These are phyloP conservation scores for Caenorhabditis sp. DNA, from an alignment of 2,888 invertebrate genomes.

Conservation along the genomic window DNA sequence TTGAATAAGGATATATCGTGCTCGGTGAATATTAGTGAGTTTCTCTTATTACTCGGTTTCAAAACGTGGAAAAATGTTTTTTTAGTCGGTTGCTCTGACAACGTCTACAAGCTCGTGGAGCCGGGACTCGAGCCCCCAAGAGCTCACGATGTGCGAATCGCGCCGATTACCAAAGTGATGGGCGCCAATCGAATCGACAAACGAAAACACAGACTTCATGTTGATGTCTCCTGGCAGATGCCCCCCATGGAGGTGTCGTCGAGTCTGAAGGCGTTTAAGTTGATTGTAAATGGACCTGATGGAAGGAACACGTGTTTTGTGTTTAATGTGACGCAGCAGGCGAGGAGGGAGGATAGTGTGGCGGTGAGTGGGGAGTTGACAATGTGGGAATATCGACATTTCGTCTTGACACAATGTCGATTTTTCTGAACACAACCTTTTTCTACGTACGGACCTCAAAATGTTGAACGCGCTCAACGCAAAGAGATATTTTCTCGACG, in stretches of 20 bases:
- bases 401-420: too few species aligned
- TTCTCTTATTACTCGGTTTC: too few species aligned
- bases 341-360: slow-evolving; percentile 61
- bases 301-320: slow-evolving; percentile 77
- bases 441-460: too few species aligned
- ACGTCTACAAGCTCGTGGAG: slow-evolving; percentile 54
- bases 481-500: too few species aligned
- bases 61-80: too few species aligned
- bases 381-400: too few species aligned
- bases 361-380: slow-evolving; percentile 19
- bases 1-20: slow-evolving; percentile 77
- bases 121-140: slow-evolving; percentile 72
- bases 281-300: slow-evolving; percentile 76
- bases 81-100: slow-evolving; percentile 78
- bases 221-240: slow-evolving; percentile 82
- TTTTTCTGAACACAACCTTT: too few species aligned
- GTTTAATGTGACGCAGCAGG: slow-evolving; percentile 78
- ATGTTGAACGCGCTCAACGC: too few species aligned
- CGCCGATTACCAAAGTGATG: slow-evolving; percentile 77
- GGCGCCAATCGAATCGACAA: slow-evolving; percentile 62
- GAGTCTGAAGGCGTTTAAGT: slow-evolving; percentile 76
- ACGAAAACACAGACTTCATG: slow-evolving; percentile 77
- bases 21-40: slow-evolving; percentile 73
- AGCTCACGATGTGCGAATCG: slow-evolving; percentile 81
- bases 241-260: slow-evolving; percentile 64